Base-by-base conservation (phyloP, 1,140 invertebrate genomes). In the Agrypnia vestita region DNA sequence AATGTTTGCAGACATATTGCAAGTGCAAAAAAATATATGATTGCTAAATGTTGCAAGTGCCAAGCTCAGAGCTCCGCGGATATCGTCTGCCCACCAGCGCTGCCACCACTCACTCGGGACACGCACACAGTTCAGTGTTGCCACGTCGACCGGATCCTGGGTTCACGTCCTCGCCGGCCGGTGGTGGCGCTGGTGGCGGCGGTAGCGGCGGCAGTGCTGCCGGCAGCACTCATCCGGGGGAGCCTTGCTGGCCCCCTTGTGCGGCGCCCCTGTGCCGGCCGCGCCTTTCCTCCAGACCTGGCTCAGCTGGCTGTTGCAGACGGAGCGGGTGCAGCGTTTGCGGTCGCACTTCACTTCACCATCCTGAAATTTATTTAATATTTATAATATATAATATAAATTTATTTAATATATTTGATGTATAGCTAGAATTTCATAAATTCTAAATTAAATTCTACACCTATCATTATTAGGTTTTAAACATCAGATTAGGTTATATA, bases 341-440 rank as follows among this genome's bases (percentile, higher is more conserved):
- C 94, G 90, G 79, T 94, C 92, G 85, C 96, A 97, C 82, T 91
- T 94, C 55, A 94, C 92, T 84, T 92, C 92, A 61, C 95, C 94
- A 85, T 96, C 95, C 96, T 97, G 87, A 0, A 71, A 78, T 25
- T n/a, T n/a, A n/a, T n/a, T n/a, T n/a, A n/a, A n/a, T n/a, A n/a
- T n/a, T n/a, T n/a, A n/a, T n/a, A n/a, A n/a, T n/a, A n/a, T n/a
- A n/a, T n/a, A n/a, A n/a, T n/a, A n/a, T n/a, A n/a, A n/a, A n/a
- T n/a, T n/a, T n/a, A n/a, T n/a, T n/a, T n/a, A n/a, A n/a, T n/a
- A n/a, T n/a, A n/a, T n/a, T n/a, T n/a, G n/a, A n/a, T n/a, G n/a
- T n/a, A n/a, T n/a, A n/a, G n/a, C n/a, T n/a, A n/a, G n/a, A n/a
- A n/a, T n/a, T n/a, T n/a, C n/a, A n/a, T n/a, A n/a, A n/a, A n/a